These are phyloP conservation scores for Graphium colonna DNA, from an alignment of 2,888 invertebrate species.

Conservation along the genomic window DNA sequence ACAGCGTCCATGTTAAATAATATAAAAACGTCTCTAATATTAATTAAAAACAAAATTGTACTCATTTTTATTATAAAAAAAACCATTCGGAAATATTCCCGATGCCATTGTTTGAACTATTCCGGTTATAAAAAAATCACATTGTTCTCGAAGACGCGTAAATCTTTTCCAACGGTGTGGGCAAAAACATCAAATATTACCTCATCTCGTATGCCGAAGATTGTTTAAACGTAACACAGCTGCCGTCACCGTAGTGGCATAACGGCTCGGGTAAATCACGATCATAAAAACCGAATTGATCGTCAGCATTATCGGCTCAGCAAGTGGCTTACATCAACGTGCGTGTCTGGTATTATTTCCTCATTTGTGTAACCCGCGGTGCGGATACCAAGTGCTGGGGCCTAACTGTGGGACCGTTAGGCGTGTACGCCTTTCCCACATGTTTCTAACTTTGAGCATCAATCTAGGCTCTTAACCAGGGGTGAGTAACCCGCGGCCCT, in stretches of 20 bases:
- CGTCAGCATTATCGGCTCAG: conserved; percentile 34
- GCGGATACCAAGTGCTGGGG: conserved; percentile 41
- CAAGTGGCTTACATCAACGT: conserved; percentile 36
- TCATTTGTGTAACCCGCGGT: conserved; percentile 51
- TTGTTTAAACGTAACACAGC: neutral
- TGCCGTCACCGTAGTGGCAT: neutral
- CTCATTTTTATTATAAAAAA: neutral
- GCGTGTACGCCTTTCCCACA: conserved; percentile 25
- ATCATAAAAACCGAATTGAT: conserved; percentile 32
- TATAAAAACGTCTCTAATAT: too few relatives aligned
- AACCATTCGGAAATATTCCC: neutral
- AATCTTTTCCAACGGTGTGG: neutral
- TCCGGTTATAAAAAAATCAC: neutral
- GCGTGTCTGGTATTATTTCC: conserved; percentile 47
- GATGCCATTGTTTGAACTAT: neutral
- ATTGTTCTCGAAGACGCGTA: neutral
- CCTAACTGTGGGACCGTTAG: conserved; percentile 54
- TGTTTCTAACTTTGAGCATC: conserved; percentile 16
- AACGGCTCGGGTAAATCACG: conserved; percentile 15
- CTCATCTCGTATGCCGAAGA: neutral
- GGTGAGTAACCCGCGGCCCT: too few relatives aligned
- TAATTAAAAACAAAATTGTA: too few relatives aligned
- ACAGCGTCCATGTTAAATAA: too few relatives aligned
- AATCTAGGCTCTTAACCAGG: too few relatives aligned
- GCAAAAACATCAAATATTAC: neutral